These are phyloP conservation scores for Drosophila kikkawai DNA, from an alignment of 1,140 invertebrate species.

Conservation along the genomic window DNA sequence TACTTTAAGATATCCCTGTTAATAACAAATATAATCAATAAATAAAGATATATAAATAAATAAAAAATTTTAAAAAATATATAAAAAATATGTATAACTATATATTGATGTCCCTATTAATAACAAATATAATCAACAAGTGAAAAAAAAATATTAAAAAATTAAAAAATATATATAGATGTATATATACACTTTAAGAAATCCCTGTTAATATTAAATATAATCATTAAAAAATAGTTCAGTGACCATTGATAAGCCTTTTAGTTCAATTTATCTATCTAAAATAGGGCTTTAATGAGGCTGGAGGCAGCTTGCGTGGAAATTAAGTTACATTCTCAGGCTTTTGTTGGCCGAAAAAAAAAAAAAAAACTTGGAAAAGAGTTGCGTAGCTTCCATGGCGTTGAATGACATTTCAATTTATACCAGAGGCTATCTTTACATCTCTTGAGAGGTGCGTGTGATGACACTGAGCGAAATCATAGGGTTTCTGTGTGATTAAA, in stretches of 20 bases:
- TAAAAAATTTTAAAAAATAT: too few species aligned
- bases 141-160: too few species aligned
- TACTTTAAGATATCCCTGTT: too few species aligned
- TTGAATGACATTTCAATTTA: conserved; percentile 28
- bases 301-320: not conserved
- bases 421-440: conserved; percentile 3
- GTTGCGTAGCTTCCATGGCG: conserved; percentile 8
- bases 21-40: too few species aligned
- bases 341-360: not conserved
- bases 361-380: not conserved
- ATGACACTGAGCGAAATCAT: conserved; percentile 1
- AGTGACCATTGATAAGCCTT: not conserved
- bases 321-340: not conserved
- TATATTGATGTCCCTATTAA: too few species aligned
- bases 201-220: not conserved
- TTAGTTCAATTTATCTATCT: not conserved
- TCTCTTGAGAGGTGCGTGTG: not conserved
- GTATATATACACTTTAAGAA: not conserved
- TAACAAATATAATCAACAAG: too few species aligned
- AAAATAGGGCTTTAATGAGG: not conserved
- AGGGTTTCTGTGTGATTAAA: not conserved
- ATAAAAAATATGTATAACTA: too few species aligned
- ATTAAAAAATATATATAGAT: too few species aligned
- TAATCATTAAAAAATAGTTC: not conserved
- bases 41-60: too few species aligned